Conservation (phyloP, 2,797 vertebrate species). For the Chloroceryle inda region DNA sequence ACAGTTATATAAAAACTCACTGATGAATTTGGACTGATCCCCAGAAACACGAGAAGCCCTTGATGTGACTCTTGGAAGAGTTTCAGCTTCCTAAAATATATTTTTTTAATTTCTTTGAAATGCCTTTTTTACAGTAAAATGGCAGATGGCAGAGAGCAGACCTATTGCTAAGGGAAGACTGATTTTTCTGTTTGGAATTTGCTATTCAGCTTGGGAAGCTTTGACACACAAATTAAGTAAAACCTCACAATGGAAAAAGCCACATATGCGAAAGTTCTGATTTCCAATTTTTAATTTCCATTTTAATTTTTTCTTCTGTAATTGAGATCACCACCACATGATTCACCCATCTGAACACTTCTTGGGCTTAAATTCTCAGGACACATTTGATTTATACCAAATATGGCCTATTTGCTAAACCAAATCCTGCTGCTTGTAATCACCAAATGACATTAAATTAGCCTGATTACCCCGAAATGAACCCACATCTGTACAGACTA, state of each 20-base stretch:
- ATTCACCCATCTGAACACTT: not conserved
- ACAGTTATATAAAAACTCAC: not conserved
- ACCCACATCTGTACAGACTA: not conserved
- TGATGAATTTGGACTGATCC: not conserved
- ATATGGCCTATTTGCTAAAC: not conserved
- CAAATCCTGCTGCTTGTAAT: not conserved
- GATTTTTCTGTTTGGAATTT: not conserved
- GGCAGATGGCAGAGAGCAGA: not conserved
- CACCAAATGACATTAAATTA: not conserved
- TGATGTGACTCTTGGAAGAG: not conserved
- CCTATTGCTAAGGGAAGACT: not conserved
- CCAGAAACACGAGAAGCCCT: not conserved
- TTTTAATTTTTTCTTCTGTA: not conserved
- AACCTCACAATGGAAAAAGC: not conserved
- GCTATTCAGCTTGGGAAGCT: not conserved
- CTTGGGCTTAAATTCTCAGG: not conserved
- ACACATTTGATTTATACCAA: not conserved
- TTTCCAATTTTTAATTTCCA: not conserved
- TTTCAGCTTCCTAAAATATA: not conserved
- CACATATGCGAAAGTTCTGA: not conserved
- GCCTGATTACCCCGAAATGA: not conserved
- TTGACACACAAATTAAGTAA: accelerated
- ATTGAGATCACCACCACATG: not conserved
- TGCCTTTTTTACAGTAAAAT: not conserved
- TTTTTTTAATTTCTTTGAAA: not conserved